Evolutionary conservation across 2,113 vertebrate genomes (phyloP).

Genomic region (Himantopus leucocephalus): DNA sequence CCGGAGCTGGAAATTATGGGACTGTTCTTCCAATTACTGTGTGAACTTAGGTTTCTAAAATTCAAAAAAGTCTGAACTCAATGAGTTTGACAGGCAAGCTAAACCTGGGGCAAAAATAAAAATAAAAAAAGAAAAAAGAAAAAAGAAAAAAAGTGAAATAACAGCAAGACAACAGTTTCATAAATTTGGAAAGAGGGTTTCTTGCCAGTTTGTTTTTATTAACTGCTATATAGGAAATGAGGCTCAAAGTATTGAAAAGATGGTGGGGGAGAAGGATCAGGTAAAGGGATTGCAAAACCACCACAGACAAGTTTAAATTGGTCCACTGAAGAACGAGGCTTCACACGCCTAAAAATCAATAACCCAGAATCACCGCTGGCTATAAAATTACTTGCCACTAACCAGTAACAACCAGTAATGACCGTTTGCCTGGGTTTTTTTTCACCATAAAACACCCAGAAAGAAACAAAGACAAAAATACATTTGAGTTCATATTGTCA

Average conservation of each 20-base stretch:
- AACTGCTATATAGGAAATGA: slow-evolving; percentile 78
- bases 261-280: slow-evolving; percentile 49
- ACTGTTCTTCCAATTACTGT: slow-evolving; percentile 44
- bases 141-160: slow-evolving; percentile 24
- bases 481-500: background rate
- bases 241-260: slow-evolving; percentile 70
- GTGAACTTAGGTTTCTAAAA: slow-evolving; percentile 11
- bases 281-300: slow-evolving; percentile 59
- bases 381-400: background rate
- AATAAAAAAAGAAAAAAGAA: background rate
- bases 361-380: background rate
- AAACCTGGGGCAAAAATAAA: background rate
- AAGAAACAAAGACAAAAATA: background rate
- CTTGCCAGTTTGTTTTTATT: slow-evolving; percentile 73
- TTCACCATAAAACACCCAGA: background rate
- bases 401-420: background rate
- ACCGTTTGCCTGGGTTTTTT: background rate
- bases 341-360: slow-evolving; percentile 21
- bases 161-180: slow-evolving; percentile 61
- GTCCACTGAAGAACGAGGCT: slow-evolving; percentile 35
- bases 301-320: slow-evolving; percentile 49
- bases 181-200: slow-evolving; percentile 58
- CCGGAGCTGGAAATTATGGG: slow-evolving; percentile 37
- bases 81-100: slow-evolving; percentile 58
- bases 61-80: slow-evolving; percentile 32